Evolutionary conservation across 2,113 vertebrate species (phyloP), one percentile per base, ranked within the genome.

Genomic region (Muntiacus reevesi): DNA sequence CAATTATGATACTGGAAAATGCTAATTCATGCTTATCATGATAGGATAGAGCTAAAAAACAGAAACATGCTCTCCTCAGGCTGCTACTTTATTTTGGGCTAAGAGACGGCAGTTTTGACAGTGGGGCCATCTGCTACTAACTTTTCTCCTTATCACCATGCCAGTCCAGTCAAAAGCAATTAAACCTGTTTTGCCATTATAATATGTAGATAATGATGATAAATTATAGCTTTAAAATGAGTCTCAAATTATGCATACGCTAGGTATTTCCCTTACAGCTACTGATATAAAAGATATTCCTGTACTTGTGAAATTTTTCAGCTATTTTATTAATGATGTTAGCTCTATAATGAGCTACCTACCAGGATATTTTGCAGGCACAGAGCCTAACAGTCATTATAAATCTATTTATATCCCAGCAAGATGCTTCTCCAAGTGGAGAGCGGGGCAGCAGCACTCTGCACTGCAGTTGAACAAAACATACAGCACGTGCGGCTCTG

Each of bases 121-220:
- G 98, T 95, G 94, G 98, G 97, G 98, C 98, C 98, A 99, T 99
- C 98, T 99, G 99, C 98, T 98, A 96, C 99, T 98, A 98, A 98
- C 98, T 99, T 98, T 93, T 94, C 96, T 98, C 98, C 98, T 98
- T 98, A 97, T 98, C 98, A 97, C 97, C 97, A 98, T 98, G 98
- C 96, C 96, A 98, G 98, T 97, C 98, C 98, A 99, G 98, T 99
- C 99, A 98, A 98, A 99, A 99, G 98, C 98, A 99, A 99, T 99
- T 99, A 99, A 98, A 98, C 67, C 45, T 98, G 98, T 98, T 99
- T 99, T 99, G 97, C 98, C 98, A 99, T 98, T 98, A 98, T 99
- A 99, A 98, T 98, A 98, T 96, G 98, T 81, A 98, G 98, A 99
- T 99, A 99, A 99, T 99, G 99, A 99, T 99, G 99, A 99, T 99